A percentile compares a stretch with the other conserved stretches of the same genome.
Evolutionary conservation across 2,888 invertebrate species (phyloP).

Genomic region (Synanthedon formicaeformis): DNA sequence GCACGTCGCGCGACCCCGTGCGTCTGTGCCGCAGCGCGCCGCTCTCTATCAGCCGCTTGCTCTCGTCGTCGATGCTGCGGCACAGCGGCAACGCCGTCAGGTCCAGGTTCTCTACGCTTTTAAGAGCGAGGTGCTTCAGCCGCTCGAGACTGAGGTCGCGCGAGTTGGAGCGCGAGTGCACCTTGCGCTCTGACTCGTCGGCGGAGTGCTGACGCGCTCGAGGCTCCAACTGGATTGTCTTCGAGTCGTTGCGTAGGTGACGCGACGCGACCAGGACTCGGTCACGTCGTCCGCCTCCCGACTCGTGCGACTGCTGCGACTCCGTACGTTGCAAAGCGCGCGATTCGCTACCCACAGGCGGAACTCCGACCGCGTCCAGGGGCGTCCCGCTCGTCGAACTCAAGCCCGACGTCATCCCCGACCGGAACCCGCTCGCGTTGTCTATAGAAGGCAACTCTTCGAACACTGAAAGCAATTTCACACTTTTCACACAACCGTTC

Average conservation of each 20-base stretch:
- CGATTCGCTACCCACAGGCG: conserved; percentile 12
- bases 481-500: too few relatives aligned
- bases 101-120: conserved; percentile 61
- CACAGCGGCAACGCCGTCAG: conserved; percentile 46
- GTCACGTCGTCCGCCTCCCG: conserved; percentile 28
- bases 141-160: conserved; percentile 61
- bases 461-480: conserved; percentile 69
- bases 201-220: conserved; percentile 56
- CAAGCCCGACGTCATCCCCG: conserved; percentile 45
- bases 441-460: conserved; percentile 76
- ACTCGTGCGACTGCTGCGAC: conserved; percentile 39
- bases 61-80: conserved; percentile 53
- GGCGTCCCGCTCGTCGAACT: conserved; percentile 54
- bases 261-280: conserved; percentile 64
- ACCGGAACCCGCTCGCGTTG: conserved; percentile 60
- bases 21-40: conserved; percentile 69
- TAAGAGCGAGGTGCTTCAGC: conserved; percentile 54
- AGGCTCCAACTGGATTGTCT: conserved; percentile 73
- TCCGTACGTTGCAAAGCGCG: conserved; percentile 47
- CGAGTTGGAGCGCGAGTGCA: conserved; percentile 67
- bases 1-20: conserved; percentile 70
- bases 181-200: conserved; percentile 36
- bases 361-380: conserved; percentile 24
- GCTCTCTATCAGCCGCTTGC: conserved; percentile 53
- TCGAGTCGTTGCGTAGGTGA: conserved; percentile 73